A percentile compares a stretch with the other conserved stretches of the same genome.
These are phyloP conservation scores for Luscinia megarhynchos DNA, from an alignment of 2,797 vertebrate genomes.

Conservation along the genomic window DNA sequence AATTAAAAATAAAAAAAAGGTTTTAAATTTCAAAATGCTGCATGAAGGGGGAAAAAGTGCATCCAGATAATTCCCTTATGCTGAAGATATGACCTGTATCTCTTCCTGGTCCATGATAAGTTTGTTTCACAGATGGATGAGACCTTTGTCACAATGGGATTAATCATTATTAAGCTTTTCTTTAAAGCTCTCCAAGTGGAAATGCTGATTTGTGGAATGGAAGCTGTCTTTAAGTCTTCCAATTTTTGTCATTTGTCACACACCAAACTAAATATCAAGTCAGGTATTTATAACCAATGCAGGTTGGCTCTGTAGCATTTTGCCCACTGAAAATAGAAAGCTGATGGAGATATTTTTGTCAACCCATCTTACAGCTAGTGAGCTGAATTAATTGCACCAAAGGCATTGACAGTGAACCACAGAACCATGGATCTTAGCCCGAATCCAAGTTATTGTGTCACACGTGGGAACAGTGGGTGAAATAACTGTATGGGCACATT, in stretches of 20 bases:
- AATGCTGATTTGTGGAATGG: neutral
- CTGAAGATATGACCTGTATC: neutral
- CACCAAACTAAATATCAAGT: neutral
- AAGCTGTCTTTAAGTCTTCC: neutral
- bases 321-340: neutral
- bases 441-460: neutral
- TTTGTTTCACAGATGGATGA: neutral
- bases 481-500: neutral
- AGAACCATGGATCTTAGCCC: neutral
- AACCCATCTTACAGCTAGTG: neutral
- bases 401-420: neutral
- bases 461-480: neutral
- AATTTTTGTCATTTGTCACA: neutral
- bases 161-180: neutral
- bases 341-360: neutral
- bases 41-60: neutral
- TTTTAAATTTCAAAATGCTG: neutral
- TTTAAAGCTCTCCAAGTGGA: neutral
- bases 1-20: rapidly evolving
- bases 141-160: neutral
- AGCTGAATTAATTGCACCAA: neutral
- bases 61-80: neutral
- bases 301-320: neutral
- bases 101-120: neutral
- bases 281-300: neutral